Base-by-base conservation (phyloP, 1,140 invertebrate species). In the Chelonus insularis region DNA sequence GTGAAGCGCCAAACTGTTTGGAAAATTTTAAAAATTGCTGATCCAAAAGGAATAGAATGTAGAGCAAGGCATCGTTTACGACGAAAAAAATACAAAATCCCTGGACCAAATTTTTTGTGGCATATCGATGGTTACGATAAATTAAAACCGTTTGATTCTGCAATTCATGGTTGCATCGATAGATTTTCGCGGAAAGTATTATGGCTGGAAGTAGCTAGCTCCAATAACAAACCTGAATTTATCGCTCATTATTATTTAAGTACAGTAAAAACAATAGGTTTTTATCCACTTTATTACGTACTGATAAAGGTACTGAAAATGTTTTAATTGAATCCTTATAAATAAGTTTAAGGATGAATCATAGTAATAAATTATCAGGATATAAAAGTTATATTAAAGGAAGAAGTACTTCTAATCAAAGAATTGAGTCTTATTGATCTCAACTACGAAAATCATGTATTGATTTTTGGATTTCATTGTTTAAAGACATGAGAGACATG, bases 111-210 rank as follows among this genome's bases (percentile, higher is more conserved):
- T 57, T 64, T 56, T 59, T 8, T 68, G 1, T 75, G 73, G 72
- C 74, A 76, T 65, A 50, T 73, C 0, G 71, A 77, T 63, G 64
- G 52, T 0, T 73, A 72, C 62, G 71, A 74, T 50, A 74, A 75
- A 55, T 60, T 74, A 1, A 75, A 74, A 55, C 68, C 64, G 12
- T 74, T 64, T 64, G 71, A 68, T 9, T 57, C 75, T 11, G 62
- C 62, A 29, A 68, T 75, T 9, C 60, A 71, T 56, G 68, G 64
- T 0, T 74, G 70, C 39, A 72, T 57, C 4, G 55, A 57, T 16
- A 23, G 55, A n/a, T 57, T 43, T 43, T 57, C 23, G 3, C 8
- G 16, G 5, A 47, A 47, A 18, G 16, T 47, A 16, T 18, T 47
- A 11, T 47, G 43, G 16, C 7, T 16, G 20, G 14, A 57, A 8